Percentiles rank a stretch among this genome's conserved stretches.
phyloP scores from a whole-genome alignment of 2,797 vertebrate genomes.

The Acridotheres tristis region DNA sequence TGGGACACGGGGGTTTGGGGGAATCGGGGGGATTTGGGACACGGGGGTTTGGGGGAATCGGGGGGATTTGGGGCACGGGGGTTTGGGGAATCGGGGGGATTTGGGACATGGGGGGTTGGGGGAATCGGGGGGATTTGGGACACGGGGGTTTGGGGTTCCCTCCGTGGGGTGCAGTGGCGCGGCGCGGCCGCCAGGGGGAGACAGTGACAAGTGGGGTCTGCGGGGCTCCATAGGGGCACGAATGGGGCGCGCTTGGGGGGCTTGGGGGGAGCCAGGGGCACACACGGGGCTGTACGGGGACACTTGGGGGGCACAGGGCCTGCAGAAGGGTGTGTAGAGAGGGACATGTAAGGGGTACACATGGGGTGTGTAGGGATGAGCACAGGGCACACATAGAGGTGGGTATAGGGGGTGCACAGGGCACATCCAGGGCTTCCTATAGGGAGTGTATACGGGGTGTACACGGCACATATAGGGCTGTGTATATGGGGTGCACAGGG shows the following conservation, averaged over 20 bases:
- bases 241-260: neutral
- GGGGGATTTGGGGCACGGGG: too few species aligned
- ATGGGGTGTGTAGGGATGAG: neutral
- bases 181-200: neutral
- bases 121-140: too few species aligned
- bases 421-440: too few species aligned
- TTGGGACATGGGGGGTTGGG: too few species aligned
- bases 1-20: too few species aligned
- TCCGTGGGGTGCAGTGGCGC: neutral
- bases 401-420: neutral
- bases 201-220: fast-evolving
- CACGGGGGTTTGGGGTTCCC: neutral
- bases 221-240: neutral
- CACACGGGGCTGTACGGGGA: neutral
- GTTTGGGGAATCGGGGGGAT: too few species aligned
- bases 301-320: neutral
- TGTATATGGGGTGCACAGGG: too few species aligned
- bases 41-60: fast-evolving
- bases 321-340: neutral
- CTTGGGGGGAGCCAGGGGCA: neutral
- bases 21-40: neutral
- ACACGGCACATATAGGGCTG: too few species aligned
- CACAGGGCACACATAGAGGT: too few species aligned
- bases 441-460: fast-evolving
- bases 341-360: neutral